phyloP scores from a whole-genome alignment of 2,797 vertebrate genomes.

The Eptatretus atami region DNA sequence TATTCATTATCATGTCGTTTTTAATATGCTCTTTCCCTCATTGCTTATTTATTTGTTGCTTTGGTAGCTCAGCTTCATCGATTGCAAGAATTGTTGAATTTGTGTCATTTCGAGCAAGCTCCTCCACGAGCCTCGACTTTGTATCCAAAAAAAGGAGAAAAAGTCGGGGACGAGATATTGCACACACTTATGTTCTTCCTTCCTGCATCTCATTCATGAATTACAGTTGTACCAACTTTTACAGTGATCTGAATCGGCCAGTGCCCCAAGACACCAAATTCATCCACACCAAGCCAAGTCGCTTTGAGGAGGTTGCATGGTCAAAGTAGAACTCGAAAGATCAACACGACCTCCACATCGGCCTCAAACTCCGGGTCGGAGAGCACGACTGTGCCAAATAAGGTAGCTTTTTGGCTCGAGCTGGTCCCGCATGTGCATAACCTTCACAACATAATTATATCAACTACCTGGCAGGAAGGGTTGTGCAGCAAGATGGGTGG shows the following conservation, averaged over 20 bases:
- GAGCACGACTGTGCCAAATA: constrained; percentile 70
- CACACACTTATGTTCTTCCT: no score
- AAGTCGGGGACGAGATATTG: no score
- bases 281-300: constrained; percentile 77
- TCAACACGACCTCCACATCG: constrained; percentile 72
- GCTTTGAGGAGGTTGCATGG: constrained; percentile 79
- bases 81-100: no score
- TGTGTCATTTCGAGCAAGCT: no score
- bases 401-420: constrained; percentile 76
- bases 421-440: constrained; percentile 59
- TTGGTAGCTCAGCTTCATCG: no score
- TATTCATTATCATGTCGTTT: no score
- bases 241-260: constrained; percentile 51
- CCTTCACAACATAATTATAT: constrained; percentile 23
- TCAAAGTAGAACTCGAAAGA: constrained; percentile 78
- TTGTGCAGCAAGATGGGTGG: no score
- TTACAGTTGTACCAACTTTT: not conserved
- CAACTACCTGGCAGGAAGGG: constrained; percentile 9
- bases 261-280: constrained; percentile 83
- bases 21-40: no score
- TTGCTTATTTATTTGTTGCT: no score
- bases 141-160: no score
- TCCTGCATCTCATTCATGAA: no score
- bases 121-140: no score
- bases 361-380: constrained; percentile 46